phyloP scores from a whole-genome alignment of 2,113 vertebrate genomes.

The Brienomyrus longianalis region DNA sequence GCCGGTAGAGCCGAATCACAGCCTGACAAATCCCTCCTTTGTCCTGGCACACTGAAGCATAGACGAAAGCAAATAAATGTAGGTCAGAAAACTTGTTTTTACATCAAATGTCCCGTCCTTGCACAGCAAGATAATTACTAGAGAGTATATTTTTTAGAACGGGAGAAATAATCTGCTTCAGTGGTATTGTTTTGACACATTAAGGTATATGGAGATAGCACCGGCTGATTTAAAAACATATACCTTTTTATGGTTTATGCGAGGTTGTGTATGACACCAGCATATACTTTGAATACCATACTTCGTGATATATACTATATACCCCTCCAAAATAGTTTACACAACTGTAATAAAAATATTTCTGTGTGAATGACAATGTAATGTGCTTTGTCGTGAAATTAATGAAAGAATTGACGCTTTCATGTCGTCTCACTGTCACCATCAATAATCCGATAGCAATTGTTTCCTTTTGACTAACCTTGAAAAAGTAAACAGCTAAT shows the following conservation, averaged over 20 bases:
- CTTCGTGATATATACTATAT: background rate
- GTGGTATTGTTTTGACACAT: background rate
- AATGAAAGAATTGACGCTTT: background rate
- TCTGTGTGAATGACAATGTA: background rate
- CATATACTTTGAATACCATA: background rate
- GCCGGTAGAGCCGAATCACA: background rate
- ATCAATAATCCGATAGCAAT: background rate
- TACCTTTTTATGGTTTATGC: background rate
- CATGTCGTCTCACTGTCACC: background rate
- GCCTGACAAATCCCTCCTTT: background rate
- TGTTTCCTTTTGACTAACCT: background rate
- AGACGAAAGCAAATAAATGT: background rate
- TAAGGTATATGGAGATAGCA: background rate
- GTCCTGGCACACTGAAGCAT: background rate
- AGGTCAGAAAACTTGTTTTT: background rate
- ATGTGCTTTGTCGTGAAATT: background rate
- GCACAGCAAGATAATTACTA: background rate
- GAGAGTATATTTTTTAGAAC: background rate
- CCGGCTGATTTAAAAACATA: background rate
- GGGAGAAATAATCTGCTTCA: background rate
- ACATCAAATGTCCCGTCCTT: background rate
- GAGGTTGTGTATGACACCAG: background rate
- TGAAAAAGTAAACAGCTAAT: background rate
- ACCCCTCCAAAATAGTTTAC: background rate
- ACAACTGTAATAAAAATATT: background rate